Evolutionary conservation across 2,888 invertebrate species (phyloP), one percentile per base, ranked within the genome.

Genomic region (Sycophila texana): DNA sequence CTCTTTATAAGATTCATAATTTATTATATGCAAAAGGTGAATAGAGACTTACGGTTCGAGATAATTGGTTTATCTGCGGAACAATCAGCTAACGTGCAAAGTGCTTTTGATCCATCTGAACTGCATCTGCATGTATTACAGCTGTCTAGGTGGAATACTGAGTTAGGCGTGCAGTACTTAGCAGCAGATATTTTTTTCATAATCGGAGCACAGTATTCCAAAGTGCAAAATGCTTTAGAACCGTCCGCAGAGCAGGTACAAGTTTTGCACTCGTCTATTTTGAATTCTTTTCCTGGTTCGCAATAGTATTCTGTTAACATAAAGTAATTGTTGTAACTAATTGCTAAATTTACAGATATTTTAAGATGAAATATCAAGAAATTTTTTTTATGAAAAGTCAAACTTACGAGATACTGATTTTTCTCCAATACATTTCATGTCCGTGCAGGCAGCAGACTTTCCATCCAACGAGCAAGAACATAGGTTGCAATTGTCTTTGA

Each of bases 51-150:
- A 71, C 60, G 14, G 16, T 14, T 22, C 12, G 14, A 18, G 12
- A n/a, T 20, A 4, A 30, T n/a, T 14, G 18, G n/a, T 22, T 18
- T 49, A 0, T 58, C n/a, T 12, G 60, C 47, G 26, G 7, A 2
- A 14, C 85, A 86, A 0, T n/a, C 5, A 39, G 26, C 91, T 26
- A 91, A 80, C 0, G 92, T 92, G 86, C 92, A 93, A 84, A 90
- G 91, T 2, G 91, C 90, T 70, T 89, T 89, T 75, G 85, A 90
- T 5, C 92, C 92, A 79, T 91, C 91, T 0, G 91, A 91, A 0
- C 91, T 90, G 84, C 93, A 93, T 0, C 90, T 90, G 87, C 93
- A 93, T 83, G 91, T 91, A 84, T 92, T 92, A 12, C 63, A 92
- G 26, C 13, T 47, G 14, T 74, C 74, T 39, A 53, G 63, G 14